Evolutionary conservation across 1,140 invertebrate genomes (phyloP).

Genomic region (Nephila pilipes): DNA sequence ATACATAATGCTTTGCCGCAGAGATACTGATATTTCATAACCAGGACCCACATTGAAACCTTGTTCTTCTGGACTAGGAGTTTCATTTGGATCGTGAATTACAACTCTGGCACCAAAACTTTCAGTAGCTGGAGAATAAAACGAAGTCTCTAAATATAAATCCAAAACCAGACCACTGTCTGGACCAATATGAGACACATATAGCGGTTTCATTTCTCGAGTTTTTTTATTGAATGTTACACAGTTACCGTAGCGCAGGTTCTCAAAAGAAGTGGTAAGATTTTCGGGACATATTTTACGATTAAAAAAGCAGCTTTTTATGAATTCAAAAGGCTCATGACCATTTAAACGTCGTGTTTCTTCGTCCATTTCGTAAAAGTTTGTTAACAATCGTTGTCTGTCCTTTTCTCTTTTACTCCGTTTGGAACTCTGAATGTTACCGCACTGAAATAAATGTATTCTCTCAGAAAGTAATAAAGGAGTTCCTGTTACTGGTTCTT

Average conservation of each 20-base stretch:
- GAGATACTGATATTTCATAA: constrained; percentile 79
- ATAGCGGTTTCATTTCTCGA: background rate
- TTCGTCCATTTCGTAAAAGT: background rate
- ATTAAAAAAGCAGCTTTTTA: background rate
- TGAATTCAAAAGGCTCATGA: background rate
- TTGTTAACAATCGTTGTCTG: background rate
- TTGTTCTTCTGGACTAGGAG: constrained; percentile 81
- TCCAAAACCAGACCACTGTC: background rate
- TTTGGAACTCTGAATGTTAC: too few relatives aligned
- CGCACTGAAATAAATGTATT: background rate
- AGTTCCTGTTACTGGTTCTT: background rate
- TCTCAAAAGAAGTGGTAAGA: background rate
- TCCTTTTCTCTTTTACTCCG: too few relatives aligned
- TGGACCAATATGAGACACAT: background rate
- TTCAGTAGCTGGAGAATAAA: constrained; percentile 80
- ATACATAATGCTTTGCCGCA: constrained; percentile 61
- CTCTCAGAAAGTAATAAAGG: background rate
- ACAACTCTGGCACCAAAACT: constrained; percentile 80
- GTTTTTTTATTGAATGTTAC: background rate
- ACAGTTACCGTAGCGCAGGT: constrained; percentile 37
- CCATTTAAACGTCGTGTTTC: background rate
- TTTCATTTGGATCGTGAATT: constrained; percentile 80
- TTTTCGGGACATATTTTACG: background rate
- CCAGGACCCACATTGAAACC: constrained; percentile 81
- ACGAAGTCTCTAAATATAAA: constrained; percentile 79